Base-by-base conservation (phyloP, 37 sponge, comb jelly and placozoan species). In the Halisarca cf. caerulea region DNA sequence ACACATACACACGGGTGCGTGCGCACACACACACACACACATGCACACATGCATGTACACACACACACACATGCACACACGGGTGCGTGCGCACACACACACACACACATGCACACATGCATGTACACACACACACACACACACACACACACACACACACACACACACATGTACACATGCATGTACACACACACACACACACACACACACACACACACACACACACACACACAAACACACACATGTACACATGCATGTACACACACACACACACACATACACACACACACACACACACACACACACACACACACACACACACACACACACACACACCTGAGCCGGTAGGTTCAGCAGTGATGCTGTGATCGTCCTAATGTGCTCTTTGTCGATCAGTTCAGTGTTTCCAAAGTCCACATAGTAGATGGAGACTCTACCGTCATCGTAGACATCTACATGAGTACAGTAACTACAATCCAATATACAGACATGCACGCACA, bases 391-490 rank as follows among this genome's bases (percentile, higher is more conserved):
- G 14, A 88, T 43, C 0, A 24, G 28, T 41, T 83, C 80, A 8
- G 43, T 37, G 35, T 79, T 88, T 2, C 89, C 89, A 79, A 61
- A 88, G 71, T 88, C 89, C n/a, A 84, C 60, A 47, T 45, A 84
- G 58, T 51, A 36, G n/a, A 88, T 84, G 80, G 72, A 72, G 36
- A 66, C 79, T 23, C 58, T 36, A 20, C 45, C 15, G 1, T 39
- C 77, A 2, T 41, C 44, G 24, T 11, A 74, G 25, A 74, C 44
- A 44, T 74, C 77, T 74, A 62, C 64, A 15, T 55, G 17, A n/a
- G n/a, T n/a, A n/a, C n/a, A n/a, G n/a, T n/a, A n/a, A n/a, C n/a
- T n/a, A n/a, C n/a, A n/a, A n/a, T n/a, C n/a, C n/a, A n/a, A n/a
- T n/a, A n/a, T n/a, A n/a, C n/a, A n/a, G n/a, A n/a, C n/a, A n/a